A percentile compares a stretch with the other conserved stretches of the same genome.
phyloP scores from a whole-genome alignment of 2,888 invertebrate genomes.

The Eupithecia tripunctaria region DNA sequence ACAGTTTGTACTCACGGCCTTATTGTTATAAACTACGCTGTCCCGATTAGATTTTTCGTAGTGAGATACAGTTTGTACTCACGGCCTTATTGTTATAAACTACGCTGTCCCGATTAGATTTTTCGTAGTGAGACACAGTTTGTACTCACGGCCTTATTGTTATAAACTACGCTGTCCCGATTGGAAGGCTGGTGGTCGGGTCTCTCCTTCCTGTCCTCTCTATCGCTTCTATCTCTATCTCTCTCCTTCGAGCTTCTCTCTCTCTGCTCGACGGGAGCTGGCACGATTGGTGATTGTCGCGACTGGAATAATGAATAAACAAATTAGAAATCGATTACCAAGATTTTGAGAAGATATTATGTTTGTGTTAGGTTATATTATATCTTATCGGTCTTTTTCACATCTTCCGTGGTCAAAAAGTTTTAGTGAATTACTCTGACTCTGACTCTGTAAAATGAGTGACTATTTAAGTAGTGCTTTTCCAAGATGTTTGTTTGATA shows the following conservation, averaged over 20 bases:
- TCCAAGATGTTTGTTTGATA: neutral
- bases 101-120: too few species aligned
- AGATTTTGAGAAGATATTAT: neutral
- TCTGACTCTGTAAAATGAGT: neutral
- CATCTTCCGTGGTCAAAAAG: too few species aligned
- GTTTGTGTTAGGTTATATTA: too few species aligned
- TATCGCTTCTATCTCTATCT: constrained; percentile 47
- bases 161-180: constrained; percentile 36
- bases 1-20: too few species aligned
- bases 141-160: constrained; percentile 29
- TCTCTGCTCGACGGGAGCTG: constrained; percentile 72
- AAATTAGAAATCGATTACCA: neutral
- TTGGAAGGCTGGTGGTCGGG: constrained; percentile 54
- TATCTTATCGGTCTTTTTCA: too few species aligned
- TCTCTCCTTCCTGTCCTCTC: constrained; percentile 62
- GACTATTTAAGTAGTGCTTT: too few species aligned
- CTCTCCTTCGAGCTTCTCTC: constrained; percentile 74
- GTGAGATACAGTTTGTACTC: too few species aligned
- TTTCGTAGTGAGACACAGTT: neutral
- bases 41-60: too few species aligned
- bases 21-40: too few species aligned
- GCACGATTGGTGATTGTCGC: constrained; percentile 68
- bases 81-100: too few species aligned
- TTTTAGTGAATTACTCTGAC: too few species aligned
- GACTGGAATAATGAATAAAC: constrained; percentile 57